Evolutionary conservation across 1,140 invertebrate species (phyloP).

Genomic region (Zaprionus africanus): DNA sequence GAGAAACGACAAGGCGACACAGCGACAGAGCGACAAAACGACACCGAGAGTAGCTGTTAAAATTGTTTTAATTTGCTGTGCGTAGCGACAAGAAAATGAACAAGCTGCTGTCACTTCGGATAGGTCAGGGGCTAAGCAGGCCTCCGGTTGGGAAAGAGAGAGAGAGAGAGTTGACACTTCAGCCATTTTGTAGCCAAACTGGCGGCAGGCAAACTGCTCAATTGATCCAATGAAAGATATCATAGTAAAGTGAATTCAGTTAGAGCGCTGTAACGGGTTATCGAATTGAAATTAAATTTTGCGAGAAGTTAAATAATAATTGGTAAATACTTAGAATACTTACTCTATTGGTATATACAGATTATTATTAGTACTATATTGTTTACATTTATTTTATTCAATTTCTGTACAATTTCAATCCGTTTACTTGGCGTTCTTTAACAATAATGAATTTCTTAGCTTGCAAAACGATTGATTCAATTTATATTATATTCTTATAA

Average conservation of each 20-base stretch:
- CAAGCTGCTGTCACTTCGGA: conserved; percentile 29
- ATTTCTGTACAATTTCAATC: too few relatives aligned
- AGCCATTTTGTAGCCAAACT: conserved; percentile 27
- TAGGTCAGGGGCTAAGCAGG: conserved; percentile 34
- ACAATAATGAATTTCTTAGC: too few relatives aligned
- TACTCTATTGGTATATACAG: too few relatives aligned
- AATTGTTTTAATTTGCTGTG: conserved; percentile 80
- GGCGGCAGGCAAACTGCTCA: background rate
- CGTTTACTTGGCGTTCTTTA: too few relatives aligned
- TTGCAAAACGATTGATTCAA: too few relatives aligned
- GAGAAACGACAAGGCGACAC: conserved; percentile 47
- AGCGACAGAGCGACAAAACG: conserved; percentile 48
- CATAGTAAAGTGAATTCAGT: background rate
- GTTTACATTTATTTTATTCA: too few relatives aligned
- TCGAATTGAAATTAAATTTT: too few relatives aligned
- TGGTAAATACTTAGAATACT: too few relatives aligned
- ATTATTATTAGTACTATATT: too few relatives aligned
- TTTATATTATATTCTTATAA: too few relatives aligned
- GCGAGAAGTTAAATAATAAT: too few relatives aligned
- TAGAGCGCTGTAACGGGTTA: too few relatives aligned
- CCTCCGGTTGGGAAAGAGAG: conserved; percentile 8
- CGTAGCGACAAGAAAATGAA: conserved; percentile 51
- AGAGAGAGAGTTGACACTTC: conserved; percentile 12
- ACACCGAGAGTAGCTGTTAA: conserved; percentile 78
- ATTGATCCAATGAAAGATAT: background rate